These are phyloP conservation scores for Melieria picta DNA, from an alignment of 2,888 invertebrate genomes.

Conservation along the genomic window DNA sequence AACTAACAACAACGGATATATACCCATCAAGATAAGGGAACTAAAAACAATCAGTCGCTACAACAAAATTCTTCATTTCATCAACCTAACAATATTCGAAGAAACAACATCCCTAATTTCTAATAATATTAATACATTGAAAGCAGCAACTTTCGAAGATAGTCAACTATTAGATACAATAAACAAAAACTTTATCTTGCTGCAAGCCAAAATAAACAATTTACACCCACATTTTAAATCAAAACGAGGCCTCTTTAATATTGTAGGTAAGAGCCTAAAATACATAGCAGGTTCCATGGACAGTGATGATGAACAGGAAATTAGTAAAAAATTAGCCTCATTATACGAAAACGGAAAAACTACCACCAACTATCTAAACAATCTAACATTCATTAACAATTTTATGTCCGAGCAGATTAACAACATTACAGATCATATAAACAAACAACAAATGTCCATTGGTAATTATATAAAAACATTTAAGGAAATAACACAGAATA, in stretches of 20 bases:
- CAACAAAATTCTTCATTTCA: not conserved
- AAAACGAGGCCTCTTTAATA: not conserved
- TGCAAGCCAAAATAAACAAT: not conserved
- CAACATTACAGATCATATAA: not conserved
- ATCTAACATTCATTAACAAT: too few species aligned
- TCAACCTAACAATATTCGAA: not conserved
- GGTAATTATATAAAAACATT: not conserved
- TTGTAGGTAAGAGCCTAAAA: not conserved
- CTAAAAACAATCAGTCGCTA: slow-evolving; percentile 2
- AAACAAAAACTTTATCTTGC: slow-evolving; percentile 13
- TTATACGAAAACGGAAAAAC: too few species aligned
- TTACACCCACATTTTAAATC: not conserved
- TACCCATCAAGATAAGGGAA: slow-evolving; percentile 2
- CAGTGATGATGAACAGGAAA: too few species aligned
- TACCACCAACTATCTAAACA: too few species aligned
- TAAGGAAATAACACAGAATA: not conserved
- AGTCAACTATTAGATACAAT: not conserved
- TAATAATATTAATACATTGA: not conserved
- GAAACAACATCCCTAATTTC: not conserved
- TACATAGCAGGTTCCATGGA: too few species aligned
- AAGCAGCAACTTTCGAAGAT: not conserved
- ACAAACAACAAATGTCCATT: not conserved
- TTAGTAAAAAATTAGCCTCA: too few species aligned
- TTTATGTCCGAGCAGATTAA: too few species aligned
- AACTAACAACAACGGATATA: too few species aligned